Conservation (phyloP, 1,140 invertebrate species). For the Drosophila pruinosa region DNA sequence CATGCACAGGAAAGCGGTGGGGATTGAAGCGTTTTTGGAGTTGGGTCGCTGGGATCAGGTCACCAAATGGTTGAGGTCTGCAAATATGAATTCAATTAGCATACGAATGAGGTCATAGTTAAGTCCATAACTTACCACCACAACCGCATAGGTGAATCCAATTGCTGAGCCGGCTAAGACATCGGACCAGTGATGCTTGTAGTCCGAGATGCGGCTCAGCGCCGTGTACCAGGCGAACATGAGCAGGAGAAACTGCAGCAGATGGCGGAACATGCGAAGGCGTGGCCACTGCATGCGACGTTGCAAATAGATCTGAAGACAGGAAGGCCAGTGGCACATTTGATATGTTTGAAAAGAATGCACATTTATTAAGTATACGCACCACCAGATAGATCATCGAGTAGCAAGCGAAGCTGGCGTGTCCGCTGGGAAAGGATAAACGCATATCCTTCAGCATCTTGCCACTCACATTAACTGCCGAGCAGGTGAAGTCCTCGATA, state of each 20-base stretch:
- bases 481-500: conserved; percentile 87
- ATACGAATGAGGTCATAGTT: too few species aligned
- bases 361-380: conserved; percentile 82
- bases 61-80: conserved; percentile 64
- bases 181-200: conserved; percentile 96
- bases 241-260: conserved; percentile 89
- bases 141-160: conserved; percentile 84
- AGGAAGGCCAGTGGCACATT: background rate
- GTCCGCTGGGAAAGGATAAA: conserved; percentile 92
- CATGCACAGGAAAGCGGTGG: conserved; percentile 28
- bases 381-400: conserved; percentile 91
- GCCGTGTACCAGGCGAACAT: conserved; percentile 91
- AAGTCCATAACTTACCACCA: conserved; percentile 82
- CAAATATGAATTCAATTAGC: background rate
- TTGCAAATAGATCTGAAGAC: conserved; percentile 91
- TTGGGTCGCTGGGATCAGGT: conserved; percentile 12
- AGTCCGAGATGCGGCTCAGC: conserved; percentile 94
- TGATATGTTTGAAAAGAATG: background rate
- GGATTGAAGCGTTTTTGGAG: conserved; percentile 19
- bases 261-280: conserved; percentile 89
- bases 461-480: conserved; percentile 83
- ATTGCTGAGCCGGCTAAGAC: conserved; percentile 85
- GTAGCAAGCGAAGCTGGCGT: conserved; percentile 91
- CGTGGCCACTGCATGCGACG: conserved; percentile 88
- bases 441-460: conserved; percentile 88